Evolutionary conservation across 2,797 vertebrate species (phyloP), one percentile per base, ranked within the genome.

Genomic region (Coilia nasus): DNA sequence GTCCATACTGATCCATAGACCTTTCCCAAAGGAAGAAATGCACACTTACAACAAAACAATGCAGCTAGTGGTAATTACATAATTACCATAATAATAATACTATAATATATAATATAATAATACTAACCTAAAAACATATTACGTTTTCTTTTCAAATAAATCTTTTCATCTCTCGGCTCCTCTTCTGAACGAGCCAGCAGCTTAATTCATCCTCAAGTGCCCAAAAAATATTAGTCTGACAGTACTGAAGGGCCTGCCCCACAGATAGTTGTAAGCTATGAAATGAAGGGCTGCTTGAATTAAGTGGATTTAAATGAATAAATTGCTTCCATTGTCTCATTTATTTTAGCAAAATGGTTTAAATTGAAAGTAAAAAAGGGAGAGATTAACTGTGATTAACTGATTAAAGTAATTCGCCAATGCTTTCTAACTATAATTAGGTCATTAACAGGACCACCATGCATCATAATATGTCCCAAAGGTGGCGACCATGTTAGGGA

Each of bases 251-350:
- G 92, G 88, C 80, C 87, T 17, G 82, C 88, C 84, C 91, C 91
- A 89, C 88, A 92, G 91, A 89, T 93, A 92, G 90, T 91, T 78
- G 91, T 92, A 92, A 94, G 93, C 91, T 93, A 91, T 90, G 86
- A 92, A 93, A 94, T 94, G 93, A 91, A 94, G 89, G 89, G 59
- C 87, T 90, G 92, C 91, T 89, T 89, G 86, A 90, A 90, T 86
- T 88, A 90, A 93, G 92, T 93, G 91, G 90, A 92, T 93, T 94
- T 91, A 92, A 93, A 94, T 91, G 90, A 90, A 84, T 85, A 85
- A 84, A 91, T 93, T 91, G 91, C 92, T 87, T 21, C 19, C 5
- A 44, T 78, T 41, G 35, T 44, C 71, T 78, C 71, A 41, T 19
- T 78, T 78, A 81, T 35, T 0, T 57, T 19, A 78, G 35, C 35